Evolutionary conservation across 2,888 invertebrate genomes (phyloP).

Genomic region (Julus scandinavius): DNA sequence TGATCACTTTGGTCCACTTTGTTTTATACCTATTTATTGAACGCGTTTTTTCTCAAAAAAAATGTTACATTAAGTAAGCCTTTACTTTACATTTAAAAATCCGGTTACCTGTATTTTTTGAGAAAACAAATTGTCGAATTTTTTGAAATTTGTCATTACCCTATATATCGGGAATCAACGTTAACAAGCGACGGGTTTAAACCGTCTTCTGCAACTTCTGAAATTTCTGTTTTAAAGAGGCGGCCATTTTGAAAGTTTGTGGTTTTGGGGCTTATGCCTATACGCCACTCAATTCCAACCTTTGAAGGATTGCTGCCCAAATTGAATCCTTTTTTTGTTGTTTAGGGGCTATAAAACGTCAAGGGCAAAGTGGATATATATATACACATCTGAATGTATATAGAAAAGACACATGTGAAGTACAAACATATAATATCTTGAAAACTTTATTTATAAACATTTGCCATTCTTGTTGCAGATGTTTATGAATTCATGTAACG

Average conservation of each 20-base stretch:
- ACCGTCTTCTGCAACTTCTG: background rate
- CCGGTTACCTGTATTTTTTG: background rate
- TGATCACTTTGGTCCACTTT: background rate
- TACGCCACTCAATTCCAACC: slow-evolving; percentile 29
- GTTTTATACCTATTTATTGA: slow-evolving; percentile 2
- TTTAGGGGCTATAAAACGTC: background rate
- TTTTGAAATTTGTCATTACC: background rate
- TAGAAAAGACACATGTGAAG: background rate
- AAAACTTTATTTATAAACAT: background rate
- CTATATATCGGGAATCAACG: background rate
- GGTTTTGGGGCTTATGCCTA: background rate
- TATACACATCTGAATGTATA: background rate
- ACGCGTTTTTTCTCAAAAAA: background rate
- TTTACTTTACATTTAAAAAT: background rate
- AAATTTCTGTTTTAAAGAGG: background rate
- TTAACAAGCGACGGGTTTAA: background rate
- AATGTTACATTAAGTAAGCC: background rate
- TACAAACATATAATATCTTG: background rate
- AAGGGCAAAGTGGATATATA: background rate
- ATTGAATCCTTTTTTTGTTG: background rate
- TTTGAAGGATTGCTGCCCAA: background rate
- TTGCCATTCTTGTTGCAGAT: no score
- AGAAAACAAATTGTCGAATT: background rate
- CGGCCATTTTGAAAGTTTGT: slow-evolving; percentile 39
- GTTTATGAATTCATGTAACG: no score